Conservation (phyloP, 2,888 invertebrate species). For the Epirrhoe tristata region DNA sequence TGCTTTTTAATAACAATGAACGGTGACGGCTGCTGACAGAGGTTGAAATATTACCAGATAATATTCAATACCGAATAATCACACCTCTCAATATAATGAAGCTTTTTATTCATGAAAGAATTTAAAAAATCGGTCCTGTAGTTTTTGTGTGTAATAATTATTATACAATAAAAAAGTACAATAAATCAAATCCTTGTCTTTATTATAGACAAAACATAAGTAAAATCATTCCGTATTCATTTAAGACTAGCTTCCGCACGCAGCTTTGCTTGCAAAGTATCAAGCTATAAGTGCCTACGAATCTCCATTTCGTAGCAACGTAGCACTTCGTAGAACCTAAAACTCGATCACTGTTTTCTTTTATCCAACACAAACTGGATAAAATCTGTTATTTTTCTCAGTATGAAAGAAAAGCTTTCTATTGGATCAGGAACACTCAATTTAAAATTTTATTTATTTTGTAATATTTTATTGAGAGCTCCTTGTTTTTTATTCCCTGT, state of each 20-base stretch:
- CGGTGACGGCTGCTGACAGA: background rate
- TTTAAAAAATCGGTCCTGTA: too few relatives aligned
- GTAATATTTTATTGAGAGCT: too few relatives aligned
- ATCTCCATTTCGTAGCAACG: conserved; percentile 1
- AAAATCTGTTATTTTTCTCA: conserved; percentile 1
- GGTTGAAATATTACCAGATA: background rate
- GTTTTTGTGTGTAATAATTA: too few relatives aligned
- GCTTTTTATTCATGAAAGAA: too few relatives aligned
- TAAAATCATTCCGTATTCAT: too few relatives aligned
- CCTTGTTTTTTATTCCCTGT: too few relatives aligned
- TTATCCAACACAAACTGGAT: background rate
- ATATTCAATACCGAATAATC: background rate
- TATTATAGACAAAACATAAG: too few relatives aligned
- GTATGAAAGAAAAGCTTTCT: background rate
- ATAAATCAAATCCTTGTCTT: too few relatives aligned
- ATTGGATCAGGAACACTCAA: background rate
- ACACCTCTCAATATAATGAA: too few relatives aligned
- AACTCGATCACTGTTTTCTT: conserved; percentile 11
- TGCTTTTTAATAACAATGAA: conserved; percentile 2
- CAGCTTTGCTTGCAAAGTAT: too few relatives aligned
- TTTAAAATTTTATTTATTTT: background rate
- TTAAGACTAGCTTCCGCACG: too few relatives aligned
- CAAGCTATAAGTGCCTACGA: background rate
- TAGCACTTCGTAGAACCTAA: conserved; percentile 13
- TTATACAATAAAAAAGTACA: too few relatives aligned